Evolutionary conservation across 2,888 invertebrate genomes (phyloP), one percentile per base, ranked within the genome.

Genomic region (Catocala sponsa): DNA sequence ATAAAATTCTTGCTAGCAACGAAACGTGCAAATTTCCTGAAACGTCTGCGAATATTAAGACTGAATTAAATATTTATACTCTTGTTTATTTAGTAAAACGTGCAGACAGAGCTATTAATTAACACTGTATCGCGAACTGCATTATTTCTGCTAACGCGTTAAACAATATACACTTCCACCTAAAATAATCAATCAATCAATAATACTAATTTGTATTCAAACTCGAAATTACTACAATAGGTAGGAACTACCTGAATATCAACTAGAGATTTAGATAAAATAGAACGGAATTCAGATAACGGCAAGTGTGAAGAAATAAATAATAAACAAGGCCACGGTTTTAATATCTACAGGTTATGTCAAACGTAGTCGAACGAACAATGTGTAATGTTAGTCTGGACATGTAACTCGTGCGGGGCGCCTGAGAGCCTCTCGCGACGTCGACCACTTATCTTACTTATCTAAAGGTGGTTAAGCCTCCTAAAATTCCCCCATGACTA

Each of bases 401-500:
- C 47, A 70, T 81, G 86, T 83, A 81, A 87, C 85, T 85, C 86
- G 83, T 79, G 81, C 79, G 79, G 81, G 83, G 86, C 80, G 89
- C 84, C 85, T 89, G 81, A 82, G 86, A 80, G 89, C 84, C 85
- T 89, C 87, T 85, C 79, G 81, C 75, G 71, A 73, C 79, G 78
- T 80, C 79, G 83, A 73, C 78, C 81, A 89, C 87, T 93, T 94
- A 94, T 94, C 94, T 91, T 89, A 89, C 86, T 93, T 94, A 94
- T 94, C 94, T 91, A 84, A 89, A 91, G 89, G 89, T 90, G 87
- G 79, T 91, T 93, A 94, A 93, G 92, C 94, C 92, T 85, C 90
- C 91, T 87, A 79, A 94, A 93, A 93, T 90, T 91, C 91, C 86
- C 87, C 81, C 79, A 86, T 87, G 90, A 88, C 87, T 91, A 85